Evolutionary conservation across 2,888 invertebrate genomes (phyloP), one percentile per base, ranked within the genome.

Genomic region (Vanessa cardui): DNA sequence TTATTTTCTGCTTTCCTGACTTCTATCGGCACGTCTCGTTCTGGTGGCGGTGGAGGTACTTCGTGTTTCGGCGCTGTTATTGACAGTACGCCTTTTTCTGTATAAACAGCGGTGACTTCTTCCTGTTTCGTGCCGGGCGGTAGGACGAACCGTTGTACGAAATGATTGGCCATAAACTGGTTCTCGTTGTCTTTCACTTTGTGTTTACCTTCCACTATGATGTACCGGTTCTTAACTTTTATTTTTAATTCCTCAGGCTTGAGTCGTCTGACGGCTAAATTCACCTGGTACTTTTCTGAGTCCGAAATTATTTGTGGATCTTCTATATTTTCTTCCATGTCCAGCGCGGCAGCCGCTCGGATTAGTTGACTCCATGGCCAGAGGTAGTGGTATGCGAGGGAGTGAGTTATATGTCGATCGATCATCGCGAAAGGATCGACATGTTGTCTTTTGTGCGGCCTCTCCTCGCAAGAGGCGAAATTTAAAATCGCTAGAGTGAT

Each of bases 291-390:
- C 62, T 84, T 86, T 6, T 88, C 81, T 3, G 80, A 76, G 64
- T 86, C 86, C 1, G 90, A 87, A n/a, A 83, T 73, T 1, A 92
- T 88, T 72, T 89, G 83, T 0, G 91, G 88, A 70, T 90, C 89
- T 66, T 89, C 88, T 9, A 89, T 71, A 64, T 78, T 80, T 58
- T 88, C 83, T 56, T 88, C 86, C 15, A 79, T 76, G 65, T 88
- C 86, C 45, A 88, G 68, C 8, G 85, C 82, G 1, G 87, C 85
- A 20, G 89, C 87, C 6, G 89, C 87, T 69, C 81, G 81, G 62
- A 91, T 81, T 39, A 92, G 82, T 71, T 89, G 88, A 71, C 83
- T 88, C 91, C 91, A 92, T 5, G 91, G 90, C 92, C 90, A 90
- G 56, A 91, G 80, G 73, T 89, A 86, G 77, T 88, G 86, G 78